Evolutionary conservation across 2,113 vertebrate species (phyloP).

Genomic region (Lynx canadensis): DNA sequence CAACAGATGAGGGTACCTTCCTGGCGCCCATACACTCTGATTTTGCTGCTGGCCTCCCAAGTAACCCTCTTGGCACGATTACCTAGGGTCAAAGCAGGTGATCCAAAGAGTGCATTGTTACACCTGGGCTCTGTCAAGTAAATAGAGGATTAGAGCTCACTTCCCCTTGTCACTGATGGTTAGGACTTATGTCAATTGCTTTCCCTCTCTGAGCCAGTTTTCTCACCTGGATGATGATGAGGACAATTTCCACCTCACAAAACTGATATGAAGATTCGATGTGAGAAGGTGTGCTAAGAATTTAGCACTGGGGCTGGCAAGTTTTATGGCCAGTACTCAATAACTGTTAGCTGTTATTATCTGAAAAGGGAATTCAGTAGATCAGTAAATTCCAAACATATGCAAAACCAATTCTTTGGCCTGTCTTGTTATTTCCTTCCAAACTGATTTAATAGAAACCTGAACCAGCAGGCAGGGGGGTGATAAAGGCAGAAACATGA

Average conservation of each 20-base stretch:
- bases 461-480: not conserved
- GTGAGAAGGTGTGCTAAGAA: not conserved
- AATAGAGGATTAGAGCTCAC: not conserved
- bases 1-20: not conserved
- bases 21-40: not conserved
- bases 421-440: not conserved
- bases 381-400: not conserved
- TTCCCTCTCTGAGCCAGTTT: not conserved
- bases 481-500: not conserved
- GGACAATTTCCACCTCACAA: not conserved
- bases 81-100: not conserved
- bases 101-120: not conserved
- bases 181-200: not conserved
- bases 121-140: not conserved
- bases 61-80: not conserved
- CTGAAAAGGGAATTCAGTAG: not conserved
- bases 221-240: not conserved
- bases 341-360: not conserved
- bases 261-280: not conserved
- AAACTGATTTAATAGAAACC: not conserved
- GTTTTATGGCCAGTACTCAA: not conserved
- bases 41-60: not conserved
- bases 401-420: not conserved
- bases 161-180: not conserved
- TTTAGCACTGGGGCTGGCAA: not conserved